These are phyloP conservation scores for Noctilio leporinus DNA, from an alignment of 2,113 vertebrate genomes.

Conservation along the genomic window DNA sequence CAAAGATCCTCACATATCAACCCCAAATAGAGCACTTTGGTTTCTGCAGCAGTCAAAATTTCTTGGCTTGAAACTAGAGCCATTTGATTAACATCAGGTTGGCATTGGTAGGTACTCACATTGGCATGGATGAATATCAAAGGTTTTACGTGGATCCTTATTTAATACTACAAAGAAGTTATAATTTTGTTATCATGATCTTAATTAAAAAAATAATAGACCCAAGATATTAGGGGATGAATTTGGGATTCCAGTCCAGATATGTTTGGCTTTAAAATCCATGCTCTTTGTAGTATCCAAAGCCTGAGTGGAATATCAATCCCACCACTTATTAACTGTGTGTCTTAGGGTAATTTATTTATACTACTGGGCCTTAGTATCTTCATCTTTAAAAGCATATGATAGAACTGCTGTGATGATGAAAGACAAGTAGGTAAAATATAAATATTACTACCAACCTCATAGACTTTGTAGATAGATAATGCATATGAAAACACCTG, in stretches of 20 bases:
- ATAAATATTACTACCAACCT: background rate
- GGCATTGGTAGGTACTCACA: background rate
- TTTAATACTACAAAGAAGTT: background rate
- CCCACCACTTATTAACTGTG: background rate
- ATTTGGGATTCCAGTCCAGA: background rate
- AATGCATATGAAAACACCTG: background rate
- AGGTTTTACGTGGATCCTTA: background rate
- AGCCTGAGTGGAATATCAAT: background rate
- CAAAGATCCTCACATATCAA: background rate
- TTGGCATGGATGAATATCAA: no score
- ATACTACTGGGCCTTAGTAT: background rate
- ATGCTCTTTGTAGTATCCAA: background rate
- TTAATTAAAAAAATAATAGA: conserved; percentile 15
- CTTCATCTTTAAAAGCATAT: background rate
- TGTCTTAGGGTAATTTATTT: background rate
- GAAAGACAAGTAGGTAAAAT: background rate
- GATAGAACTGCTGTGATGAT: background rate
- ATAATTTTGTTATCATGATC: background rate
- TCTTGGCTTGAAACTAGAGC: background rate
- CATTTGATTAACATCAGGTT: background rate
- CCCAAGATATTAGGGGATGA: background rate
- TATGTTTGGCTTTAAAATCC: background rate
- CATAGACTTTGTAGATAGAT: background rate
- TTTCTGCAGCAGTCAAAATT: background rate
- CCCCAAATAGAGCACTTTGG: background rate